Evolutionary conservation across 2,113 vertebrate species (phyloP), one percentile per base, ranked within the genome.

Genomic region (Perccottus glenii): DNA sequence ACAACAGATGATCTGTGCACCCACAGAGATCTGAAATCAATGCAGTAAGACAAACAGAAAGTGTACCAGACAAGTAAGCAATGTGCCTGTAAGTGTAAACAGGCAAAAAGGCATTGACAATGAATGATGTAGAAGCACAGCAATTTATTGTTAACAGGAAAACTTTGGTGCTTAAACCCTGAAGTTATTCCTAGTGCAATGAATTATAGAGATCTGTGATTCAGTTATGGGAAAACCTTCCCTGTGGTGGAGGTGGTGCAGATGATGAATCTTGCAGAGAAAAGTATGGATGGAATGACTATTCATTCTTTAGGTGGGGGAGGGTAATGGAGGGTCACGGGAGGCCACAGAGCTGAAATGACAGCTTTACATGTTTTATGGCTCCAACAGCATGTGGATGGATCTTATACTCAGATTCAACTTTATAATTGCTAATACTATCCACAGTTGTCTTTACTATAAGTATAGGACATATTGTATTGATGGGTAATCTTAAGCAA

Each of bases 21-120:
- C 60, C 58, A 56, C 47, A 65, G 52, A 36, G 47, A 65, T 40
- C 69, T 58, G 32, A 52, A 75, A 85, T 90, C 85, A 75, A 84
- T 83, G 67, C 47, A 42, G 49, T 36, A 48, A 14, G 45, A 19
- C 38, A 46, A 14, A 46, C 9, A 46, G 2, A 46, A 46, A 50
- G 47, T 27, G 10, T 45, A 32, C 5, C 38, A 46, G 19, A 12
- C 7, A 38, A 6, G 5, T 45, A 57, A 61, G 67, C 8, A 40
- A 14, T 51, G 48, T 16, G 48, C 7, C 19, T 15, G 16, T 33
- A 14, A 36, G 14, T 0, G 11, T 51, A 3, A 7, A 32, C 9
- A 32, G 16, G 9, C 2, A 32, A 51, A 51, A 51, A 27, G 19
- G 9, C 19, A 10, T 27, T 51, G 49, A 11, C 16, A 32, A 11